Base-by-base conservation (phyloP, 2,888 invertebrate genomes). In the Spodoptera littoralis region DNA sequence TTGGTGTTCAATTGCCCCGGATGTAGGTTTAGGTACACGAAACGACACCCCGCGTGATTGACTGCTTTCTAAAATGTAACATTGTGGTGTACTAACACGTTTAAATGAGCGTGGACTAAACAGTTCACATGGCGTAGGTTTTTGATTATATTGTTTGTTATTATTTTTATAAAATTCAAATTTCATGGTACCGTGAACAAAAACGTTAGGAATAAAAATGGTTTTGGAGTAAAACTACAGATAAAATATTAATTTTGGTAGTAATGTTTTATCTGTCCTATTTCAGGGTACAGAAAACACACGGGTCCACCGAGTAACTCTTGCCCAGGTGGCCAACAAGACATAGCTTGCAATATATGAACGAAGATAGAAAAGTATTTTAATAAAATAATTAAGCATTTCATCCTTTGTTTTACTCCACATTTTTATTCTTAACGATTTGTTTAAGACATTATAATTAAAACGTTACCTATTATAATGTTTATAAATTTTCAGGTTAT, bases 211-310 rank as follows among this genome's bases (percentile, higher is more conserved):
- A 30, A 50, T 57, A 45, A 48, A 36, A 36, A 36, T 36, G 36
- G 27, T 47, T 71, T 81, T 80, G 83, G 81, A 84, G 84, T 84
- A 81, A 83, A 84, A 81, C 76, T 69, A 66, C 30, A 66, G 50
- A 61, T 67, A 57, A 59, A 73, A 63, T 55, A 45, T 62, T 46
- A 44, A 47, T 62, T 54, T 60, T 61, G 61, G 65, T 41, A 55
- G 42, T 68, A 67, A 68, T 71, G 63, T 74, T 77, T 74, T 76
- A 61, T 82, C 70, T 83, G 73, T 82, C 82, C 78, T 77, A 70
- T 91, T 92, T 87, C 90, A 92, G 92, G 88, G 66, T 92, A 82
- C 77, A 84, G 80, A 65, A 77, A 73, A 61, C 42, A 66, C 65
- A 82, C 84, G 59, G 84, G 84, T 79, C 78, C 70, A 13, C 58